Evolutionary conservation across 2,113 vertebrate species (phyloP).

Genomic region (Peromyscus maniculatus): DNA sequence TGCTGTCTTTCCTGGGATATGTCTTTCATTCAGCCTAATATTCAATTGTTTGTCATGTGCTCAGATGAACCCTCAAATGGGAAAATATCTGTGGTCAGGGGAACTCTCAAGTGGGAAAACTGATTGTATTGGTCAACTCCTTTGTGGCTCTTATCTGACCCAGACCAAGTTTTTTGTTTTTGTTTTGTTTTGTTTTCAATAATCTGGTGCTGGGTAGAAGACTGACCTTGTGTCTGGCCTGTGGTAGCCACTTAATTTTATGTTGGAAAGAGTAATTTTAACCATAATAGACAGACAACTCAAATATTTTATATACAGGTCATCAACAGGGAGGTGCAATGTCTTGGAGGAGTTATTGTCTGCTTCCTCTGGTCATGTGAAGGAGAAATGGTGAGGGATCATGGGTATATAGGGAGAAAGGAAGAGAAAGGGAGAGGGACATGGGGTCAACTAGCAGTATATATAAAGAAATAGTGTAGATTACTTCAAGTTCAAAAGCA

Average conservation of each 20-base stretch:
- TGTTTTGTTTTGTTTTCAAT: not conserved
- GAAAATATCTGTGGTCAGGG: not conserved
- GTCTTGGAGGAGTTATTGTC: too few relatives aligned
- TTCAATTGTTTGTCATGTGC: not conserved
- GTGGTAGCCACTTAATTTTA: not conserved
- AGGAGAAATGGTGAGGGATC: not conserved
- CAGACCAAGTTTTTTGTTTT: not conserved
- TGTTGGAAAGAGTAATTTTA: not conserved
- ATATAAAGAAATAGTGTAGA: not conserved
- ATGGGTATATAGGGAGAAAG: too few relatives aligned
- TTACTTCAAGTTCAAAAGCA: not conserved
- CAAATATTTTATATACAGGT: not conserved
- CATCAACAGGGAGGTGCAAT: not conserved
- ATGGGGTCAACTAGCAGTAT: not conserved
- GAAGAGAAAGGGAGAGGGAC: not conserved
- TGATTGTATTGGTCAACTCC: not conserved
- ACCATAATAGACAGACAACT: not conserved
- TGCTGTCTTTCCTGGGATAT: not conserved
- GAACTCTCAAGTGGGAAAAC: not conserved
- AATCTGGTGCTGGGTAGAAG: not conserved
- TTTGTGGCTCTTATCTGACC: not conserved
- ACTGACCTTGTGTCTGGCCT: not conserved
- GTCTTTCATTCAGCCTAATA: not conserved
- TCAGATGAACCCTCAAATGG: not conserved
- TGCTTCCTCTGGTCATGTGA: not conserved